Conservation (phyloP, 2,113 vertebrate genomes). For the Chlorocebus sabaeus region DNA sequence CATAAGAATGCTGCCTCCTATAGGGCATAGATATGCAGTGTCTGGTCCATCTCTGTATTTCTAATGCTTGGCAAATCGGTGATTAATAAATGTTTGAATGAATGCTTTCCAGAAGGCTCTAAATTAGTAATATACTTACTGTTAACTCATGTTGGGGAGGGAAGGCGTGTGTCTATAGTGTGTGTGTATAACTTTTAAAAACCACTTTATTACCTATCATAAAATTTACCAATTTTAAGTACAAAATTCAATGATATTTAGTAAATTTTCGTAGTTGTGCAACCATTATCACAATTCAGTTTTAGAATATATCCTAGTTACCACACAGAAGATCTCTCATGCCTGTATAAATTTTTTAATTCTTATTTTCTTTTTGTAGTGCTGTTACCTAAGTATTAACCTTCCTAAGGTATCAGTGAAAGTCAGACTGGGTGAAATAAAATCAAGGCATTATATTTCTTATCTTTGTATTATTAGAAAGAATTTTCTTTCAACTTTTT, state of each 20-base stretch:
- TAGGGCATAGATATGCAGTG: background rate
- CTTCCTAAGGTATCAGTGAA: background rate
- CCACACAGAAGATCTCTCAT: background rate
- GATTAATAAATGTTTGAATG: background rate
- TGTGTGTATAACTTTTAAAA: background rate
- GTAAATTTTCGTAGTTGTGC: background rate
- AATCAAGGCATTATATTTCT: background rate
- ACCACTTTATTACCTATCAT: background rate
- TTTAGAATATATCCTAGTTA: background rate
- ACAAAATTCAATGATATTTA: background rate
- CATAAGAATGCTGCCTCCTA: background rate
- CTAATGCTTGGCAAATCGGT: background rate
- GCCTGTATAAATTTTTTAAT: background rate
- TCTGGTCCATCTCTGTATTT: conserved; percentile 19
- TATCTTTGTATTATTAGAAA: background rate
- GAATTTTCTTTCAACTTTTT: conserved; percentile 16
- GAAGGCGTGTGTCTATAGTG: background rate
- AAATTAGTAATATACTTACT: background rate
- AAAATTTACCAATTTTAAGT: background rate
- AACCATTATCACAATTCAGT: background rate
- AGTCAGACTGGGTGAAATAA: background rate
- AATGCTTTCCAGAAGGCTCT: background rate
- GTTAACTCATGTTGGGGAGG: background rate
- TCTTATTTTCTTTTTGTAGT: background rate
- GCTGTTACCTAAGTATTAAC: background rate